phyloP scores from a whole-genome alignment of 2,888 invertebrate genomes.

The Ptychoptera contaminata region DNA sequence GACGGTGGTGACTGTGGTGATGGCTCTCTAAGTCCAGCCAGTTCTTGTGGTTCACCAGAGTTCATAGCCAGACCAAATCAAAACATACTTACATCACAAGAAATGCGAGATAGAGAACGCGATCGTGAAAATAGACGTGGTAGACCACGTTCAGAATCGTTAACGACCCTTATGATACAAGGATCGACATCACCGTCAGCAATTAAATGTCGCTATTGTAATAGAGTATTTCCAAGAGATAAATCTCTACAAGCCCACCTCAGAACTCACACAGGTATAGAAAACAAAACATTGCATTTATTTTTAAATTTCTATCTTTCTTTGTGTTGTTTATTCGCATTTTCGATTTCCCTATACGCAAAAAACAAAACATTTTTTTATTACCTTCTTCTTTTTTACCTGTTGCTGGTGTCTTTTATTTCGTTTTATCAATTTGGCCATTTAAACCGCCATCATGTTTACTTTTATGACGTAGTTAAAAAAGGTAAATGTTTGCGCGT shows the following conservation, averaged over 20 bases:
- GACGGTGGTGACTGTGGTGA: slow-evolving; percentile 19
- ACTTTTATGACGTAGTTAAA: too few relatives aligned
- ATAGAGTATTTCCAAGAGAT: slow-evolving; percentile 56
- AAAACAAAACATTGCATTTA: background rate
- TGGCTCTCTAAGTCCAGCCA: slow-evolving; percentile 24
- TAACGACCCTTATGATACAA: slow-evolving; percentile 49
- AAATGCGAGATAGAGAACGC: background rate
- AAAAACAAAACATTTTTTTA: background rate
- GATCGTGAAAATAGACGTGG: slow-evolving; percentile 38
- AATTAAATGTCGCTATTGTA: slow-evolving; percentile 54
- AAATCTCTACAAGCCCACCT: slow-evolving; percentile 57
- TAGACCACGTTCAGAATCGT: slow-evolving; percentile 52
- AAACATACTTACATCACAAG: background rate
- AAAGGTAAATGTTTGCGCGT: too few relatives aligned
- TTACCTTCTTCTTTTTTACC: background rate
- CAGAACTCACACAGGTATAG: slow-evolving; percentile 43
- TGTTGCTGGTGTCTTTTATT: background rate
- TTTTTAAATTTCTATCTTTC: background rate
- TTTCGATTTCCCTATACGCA: background rate
- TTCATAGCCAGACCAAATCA: slow-evolving; percentile 8
- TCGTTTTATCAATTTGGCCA: background rate
- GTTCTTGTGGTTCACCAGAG: slow-evolving; percentile 29
- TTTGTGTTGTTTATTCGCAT: slow-evolving; percentile 1
- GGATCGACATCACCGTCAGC: slow-evolving; percentile 51
- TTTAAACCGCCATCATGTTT: background rate